Percentiles rank a stretch among this genome's conserved stretches.
phyloP scores from a whole-genome alignment of 2,113 vertebrate species.

The Larimichthys polyactis region DNA sequence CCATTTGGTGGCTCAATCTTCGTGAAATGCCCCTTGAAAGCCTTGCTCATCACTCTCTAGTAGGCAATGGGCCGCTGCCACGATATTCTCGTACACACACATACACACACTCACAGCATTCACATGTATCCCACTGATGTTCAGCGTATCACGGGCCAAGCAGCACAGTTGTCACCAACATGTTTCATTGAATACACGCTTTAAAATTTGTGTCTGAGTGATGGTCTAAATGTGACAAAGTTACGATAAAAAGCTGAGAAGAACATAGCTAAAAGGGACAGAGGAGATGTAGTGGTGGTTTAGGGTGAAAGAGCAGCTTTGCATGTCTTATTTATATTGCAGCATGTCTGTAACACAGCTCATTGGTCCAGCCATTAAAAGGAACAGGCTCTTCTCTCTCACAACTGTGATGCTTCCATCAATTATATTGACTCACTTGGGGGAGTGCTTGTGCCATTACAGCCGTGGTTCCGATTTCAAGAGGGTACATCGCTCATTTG shows the following conservation, averaged over 20 bases:
- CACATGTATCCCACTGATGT: slow-evolving; percentile 14
- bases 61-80: slow-evolving; percentile 25
- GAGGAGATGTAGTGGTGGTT: slow-evolving; percentile 15
- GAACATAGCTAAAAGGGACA: background rate
- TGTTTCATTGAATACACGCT: slow-evolving; percentile 19
- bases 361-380: slow-evolving; percentile 61
- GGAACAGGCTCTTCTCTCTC: slow-evolving; percentile 40
- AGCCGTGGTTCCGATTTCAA: slow-evolving; percentile 29
- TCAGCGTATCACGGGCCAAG: slow-evolving; percentile 15
- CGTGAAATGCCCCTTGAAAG: slow-evolving; percentile 37
- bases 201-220: background rate
- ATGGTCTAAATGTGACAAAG: slow-evolving; percentile 9
- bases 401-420: slow-evolving; percentile 55
- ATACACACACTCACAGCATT: slow-evolving; percentile 2
- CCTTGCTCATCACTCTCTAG: slow-evolving; percentile 33
- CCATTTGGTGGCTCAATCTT: slow-evolving; percentile 37
- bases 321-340: slow-evolving; percentile 51
- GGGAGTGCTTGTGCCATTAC: slow-evolving; percentile 57
- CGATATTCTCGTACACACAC: slow-evolving; percentile 11
- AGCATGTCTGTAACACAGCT: slow-evolving; percentile 62
- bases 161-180: slow-evolving; percentile 1
- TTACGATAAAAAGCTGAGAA: slow-evolving; percentile 1
- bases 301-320: slow-evolving; percentile 30
- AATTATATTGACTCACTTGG: slow-evolving; percentile 59
- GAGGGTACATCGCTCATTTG: slow-evolving; percentile 12